phyloP scores from a whole-genome alignment of 2,888 invertebrate species.

The Podotricha telesiphe region DNA sequence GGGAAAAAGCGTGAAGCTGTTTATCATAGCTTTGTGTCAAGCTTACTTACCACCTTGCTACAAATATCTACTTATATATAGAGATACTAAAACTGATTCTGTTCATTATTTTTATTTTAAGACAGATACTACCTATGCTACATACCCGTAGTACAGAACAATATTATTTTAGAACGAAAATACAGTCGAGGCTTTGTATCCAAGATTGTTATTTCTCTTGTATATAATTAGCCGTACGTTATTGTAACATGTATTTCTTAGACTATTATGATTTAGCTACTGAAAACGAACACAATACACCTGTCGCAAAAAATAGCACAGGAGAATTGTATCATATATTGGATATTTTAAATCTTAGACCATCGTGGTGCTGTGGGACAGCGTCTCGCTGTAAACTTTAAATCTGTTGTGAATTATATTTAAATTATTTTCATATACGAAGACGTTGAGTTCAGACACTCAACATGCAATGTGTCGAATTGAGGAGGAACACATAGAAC shows the following conservation, averaged over 20 bases:
- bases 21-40: too few species aligned
- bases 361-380: too few species aligned
- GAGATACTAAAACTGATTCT: background rate
- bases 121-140: background rate
- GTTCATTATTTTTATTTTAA: conserved; percentile 1
- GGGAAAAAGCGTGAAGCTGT: too few species aligned
- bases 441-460: too few species aligned
- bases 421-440: too few species aligned
- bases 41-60: background rate
- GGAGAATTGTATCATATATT: background rate
- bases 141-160: conserved; percentile 1
- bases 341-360: background rate
- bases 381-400: too few species aligned
- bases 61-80: background rate
- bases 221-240: background rate
- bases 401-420: too few species aligned
- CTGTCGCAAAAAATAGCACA: background rate
- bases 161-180: conserved; percentile 15
- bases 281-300: conserved; percentile 4
- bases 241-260: conserved; percentile 9
- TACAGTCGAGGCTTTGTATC: background rate
- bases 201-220: conserved; percentile 12
- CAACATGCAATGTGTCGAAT: too few species aligned
- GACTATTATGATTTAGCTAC: conserved; percentile 11
- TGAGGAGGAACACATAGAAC: too few species aligned